Evolutionary conservation across 2,797 vertebrate genomes (phyloP), one percentile per base, ranked within the genome.

Genomic region (Characodon lateralis): DNA sequence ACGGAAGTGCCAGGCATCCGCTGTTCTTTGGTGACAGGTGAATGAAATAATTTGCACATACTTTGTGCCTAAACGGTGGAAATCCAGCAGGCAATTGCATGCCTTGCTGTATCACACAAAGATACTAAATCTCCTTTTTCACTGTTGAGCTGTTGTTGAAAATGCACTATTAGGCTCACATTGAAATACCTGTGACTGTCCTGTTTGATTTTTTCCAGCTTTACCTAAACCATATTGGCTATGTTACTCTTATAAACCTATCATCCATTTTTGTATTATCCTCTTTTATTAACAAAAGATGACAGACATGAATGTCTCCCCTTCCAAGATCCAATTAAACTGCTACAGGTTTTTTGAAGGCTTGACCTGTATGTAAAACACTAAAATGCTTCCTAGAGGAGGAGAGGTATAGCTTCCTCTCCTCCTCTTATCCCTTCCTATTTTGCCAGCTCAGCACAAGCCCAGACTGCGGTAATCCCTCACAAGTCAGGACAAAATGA

Each of bases 41-140:
- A 94, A 95, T 93, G 87, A 94, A 94, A 94, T 92, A 83, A 93
- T 95, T 93, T 93, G 91, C 92, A 93, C 91, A 86, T 89, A 91
- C 91, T 92, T 92, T 89, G 85, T 74, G 71, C 91, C 84, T 93
- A 93, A 94, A 93, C 89, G 91, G 89, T 92, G 80, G 84, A 94
- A 95, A 93, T 92, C 89, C 87, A 86, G 82, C 58, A 90, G 83
- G 89, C 90, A 92, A 92, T 93, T 90, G 88, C 86, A 88, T 74
- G 87, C 88, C 89, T 85, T 83, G 76, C 83, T 82, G 14, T 87
- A 86, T 90, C 89, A 86, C 83, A 90, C 86, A 90, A 91, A 91
- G 74, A 78, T 72, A 77, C 85, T 82, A 88, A 82, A 93, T 90
- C 87, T 84, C 69, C 76, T 41, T 81, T 84, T 82, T 86, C 72